These are phyloP conservation scores for Cephus cinctus DNA, from an alignment of 1,140 invertebrate species.

Conservation along the genomic window DNA sequence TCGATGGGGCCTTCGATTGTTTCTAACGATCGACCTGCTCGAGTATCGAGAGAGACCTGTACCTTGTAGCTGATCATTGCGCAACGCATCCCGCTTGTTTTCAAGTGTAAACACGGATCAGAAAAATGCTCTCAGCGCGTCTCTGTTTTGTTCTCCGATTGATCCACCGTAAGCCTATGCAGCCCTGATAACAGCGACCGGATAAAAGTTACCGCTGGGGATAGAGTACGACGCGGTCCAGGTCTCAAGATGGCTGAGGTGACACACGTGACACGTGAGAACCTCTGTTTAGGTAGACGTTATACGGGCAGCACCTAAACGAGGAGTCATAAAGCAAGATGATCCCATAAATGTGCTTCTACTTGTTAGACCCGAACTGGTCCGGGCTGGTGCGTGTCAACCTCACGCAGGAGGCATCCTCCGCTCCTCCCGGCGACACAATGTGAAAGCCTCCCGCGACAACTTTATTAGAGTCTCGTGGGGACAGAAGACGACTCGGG, in stretches of 20 bases:
- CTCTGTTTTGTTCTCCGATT: too few relatives aligned
- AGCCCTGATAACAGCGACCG: too few relatives aligned
- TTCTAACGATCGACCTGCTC: constrained; percentile 31
- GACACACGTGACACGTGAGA: too few relatives aligned
- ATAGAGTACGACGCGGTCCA: too few relatives aligned
- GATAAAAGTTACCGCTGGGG: too few relatives aligned
- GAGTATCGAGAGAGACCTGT: too few relatives aligned
- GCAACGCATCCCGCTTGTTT: too few relatives aligned
- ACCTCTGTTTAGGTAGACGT: too few relatives aligned
- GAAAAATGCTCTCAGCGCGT: neutral
- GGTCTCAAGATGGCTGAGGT: neutral
- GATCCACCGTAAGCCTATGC: too few relatives aligned
- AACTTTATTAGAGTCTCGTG: constrained; percentile 49
- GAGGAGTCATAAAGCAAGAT: constrained; percentile 34
- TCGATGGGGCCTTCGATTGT: constrained; percentile 33
- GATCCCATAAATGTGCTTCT: constrained; percentile 36
- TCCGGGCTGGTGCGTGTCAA: constrained; percentile 20
- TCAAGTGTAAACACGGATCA: neutral
- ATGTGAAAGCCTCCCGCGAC: constrained; percentile 39
- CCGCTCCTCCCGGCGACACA: constrained; percentile 17
- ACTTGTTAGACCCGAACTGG: too few relatives aligned
- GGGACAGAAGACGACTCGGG: too few relatives aligned
- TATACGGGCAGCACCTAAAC: constrained; percentile 24
- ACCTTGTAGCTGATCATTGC: too few relatives aligned
- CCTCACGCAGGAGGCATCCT: constrained; percentile 14